Percentiles rank a stretch among this genome's conserved stretches.
Conservation (phyloP, 2,113 vertebrate genomes). For the Stigmatopora argus region DNA sequence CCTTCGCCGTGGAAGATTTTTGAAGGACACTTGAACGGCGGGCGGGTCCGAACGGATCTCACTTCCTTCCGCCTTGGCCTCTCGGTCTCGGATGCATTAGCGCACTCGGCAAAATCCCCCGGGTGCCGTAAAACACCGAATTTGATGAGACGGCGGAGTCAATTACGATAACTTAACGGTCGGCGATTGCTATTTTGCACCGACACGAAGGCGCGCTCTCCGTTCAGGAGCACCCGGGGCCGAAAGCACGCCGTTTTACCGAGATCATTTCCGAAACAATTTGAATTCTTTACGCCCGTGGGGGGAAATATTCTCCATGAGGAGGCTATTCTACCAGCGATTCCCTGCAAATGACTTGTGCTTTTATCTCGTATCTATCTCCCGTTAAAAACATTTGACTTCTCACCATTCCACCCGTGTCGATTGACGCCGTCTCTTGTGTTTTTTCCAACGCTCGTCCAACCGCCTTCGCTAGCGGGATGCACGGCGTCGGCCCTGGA, state of each 20-base stretch:
- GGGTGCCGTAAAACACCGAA: conserved; percentile 10
- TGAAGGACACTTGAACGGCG: conserved; percentile 48
- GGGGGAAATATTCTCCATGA: conserved; percentile 14
- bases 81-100: conserved; percentile 18
- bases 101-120: conserved; percentile 12
- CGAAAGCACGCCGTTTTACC: conserved; percentile 33
- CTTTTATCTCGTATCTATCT: conserved; percentile 3
- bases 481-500: conserved; percentile 83
- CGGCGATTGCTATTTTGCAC: conserved; percentile 29
- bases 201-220: conserved; percentile 24
- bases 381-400: neutral
- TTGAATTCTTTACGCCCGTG: conserved; percentile 14
- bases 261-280: conserved; percentile 26
- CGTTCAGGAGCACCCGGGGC: conserved; percentile 37
- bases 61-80: conserved; percentile 21
- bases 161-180: conserved; percentile 47
- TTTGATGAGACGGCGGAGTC: conserved; percentile 21
- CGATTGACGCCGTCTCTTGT: conserved; percentile 12
- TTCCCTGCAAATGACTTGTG: conserved; percentile 8
- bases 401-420: conserved; percentile 2
- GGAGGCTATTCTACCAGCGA: conserved; percentile 10
- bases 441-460: neutral
- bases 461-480: conserved; percentile 60
- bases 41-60: conserved; percentile 35
- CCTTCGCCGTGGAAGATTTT: conserved; percentile 27